phyloP scores from a whole-genome alignment of 2,888 invertebrate species.

The Drosophila neonasuta region DNA sequence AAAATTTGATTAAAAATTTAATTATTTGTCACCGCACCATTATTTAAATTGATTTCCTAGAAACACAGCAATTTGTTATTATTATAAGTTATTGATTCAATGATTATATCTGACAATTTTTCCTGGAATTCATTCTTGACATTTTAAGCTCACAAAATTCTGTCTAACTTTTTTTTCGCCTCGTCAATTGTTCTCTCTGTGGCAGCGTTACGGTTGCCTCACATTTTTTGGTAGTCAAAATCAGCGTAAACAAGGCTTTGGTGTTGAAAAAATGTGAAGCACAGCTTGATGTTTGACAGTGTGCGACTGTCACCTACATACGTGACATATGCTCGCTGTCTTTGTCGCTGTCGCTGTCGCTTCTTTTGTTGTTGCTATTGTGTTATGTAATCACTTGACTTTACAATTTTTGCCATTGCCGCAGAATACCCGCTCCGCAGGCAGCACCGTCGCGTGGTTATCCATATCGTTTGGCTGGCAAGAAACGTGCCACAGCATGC shows the following conservation, averaged over 20 bases:
- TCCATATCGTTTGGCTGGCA: constrained; percentile 81
- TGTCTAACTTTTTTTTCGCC: too few relatives aligned
- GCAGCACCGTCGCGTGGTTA: constrained; percentile 84
- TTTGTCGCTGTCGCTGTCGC: constrained; percentile 1
- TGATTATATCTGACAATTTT: too few relatives aligned
- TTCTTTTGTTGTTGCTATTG: not conserved
- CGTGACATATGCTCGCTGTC: constrained; percentile 46
- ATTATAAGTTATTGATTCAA: too few relatives aligned
- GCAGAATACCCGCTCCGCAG: constrained; percentile 84
- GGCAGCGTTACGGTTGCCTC: too few relatives aligned
- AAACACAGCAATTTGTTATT: too few relatives aligned
- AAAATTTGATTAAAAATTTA: too few relatives aligned
- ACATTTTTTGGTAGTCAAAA: not conserved
- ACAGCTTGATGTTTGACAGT: constrained; percentile 9
- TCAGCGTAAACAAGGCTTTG: not conserved
- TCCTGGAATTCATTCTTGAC: too few relatives aligned
- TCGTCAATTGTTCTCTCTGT: not conserved
- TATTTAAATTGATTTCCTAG: too few relatives aligned
- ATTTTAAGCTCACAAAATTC: too few relatives aligned
- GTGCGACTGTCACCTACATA: constrained; percentile 12
- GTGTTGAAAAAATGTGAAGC: constrained; percentile 4
- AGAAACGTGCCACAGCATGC: constrained; percentile 73
- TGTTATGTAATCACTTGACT: constrained; percentile 55
- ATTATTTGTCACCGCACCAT: too few relatives aligned
- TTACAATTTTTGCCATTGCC: constrained; percentile 40